Evolutionary conservation across 2,888 invertebrate genomes (phyloP), one percentile per base, ranked within the genome.

Genomic region (Pollenia griseotomentosa): DNA sequence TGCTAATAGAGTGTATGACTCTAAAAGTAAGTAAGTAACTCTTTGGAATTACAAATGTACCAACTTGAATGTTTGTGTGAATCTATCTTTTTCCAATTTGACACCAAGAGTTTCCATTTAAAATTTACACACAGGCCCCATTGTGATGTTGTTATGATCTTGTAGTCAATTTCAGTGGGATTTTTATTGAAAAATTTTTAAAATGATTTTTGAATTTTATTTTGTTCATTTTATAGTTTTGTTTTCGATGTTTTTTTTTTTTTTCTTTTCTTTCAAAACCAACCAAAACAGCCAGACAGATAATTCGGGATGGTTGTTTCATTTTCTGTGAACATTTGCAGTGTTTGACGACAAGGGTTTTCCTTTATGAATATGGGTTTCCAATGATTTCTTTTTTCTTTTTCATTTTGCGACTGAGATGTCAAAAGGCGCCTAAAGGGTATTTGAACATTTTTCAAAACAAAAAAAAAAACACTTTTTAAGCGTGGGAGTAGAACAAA

Each of bases 391-490:
- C 57, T 82, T 51, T 75, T 65, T 8, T 7, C 9, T 57, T 42
- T 70, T 7, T 71, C 23, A 53, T 53, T 53, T 63, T 71, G 61
- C 19, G 77, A 77, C 83, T 82, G 19, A 48, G 81, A 82, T 84
- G 84, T 84, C 84, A 87, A 87, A 86, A 87, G 84, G 87, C 87
- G 87, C 84, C 87, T 84, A 74, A 82, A 87, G 87, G 83, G 87
- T 87, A 74, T 87, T 86, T 75, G 86, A 78, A 68, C 42, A 66
- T 42, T 66, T 79, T 70, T 73, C 65, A 42, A 55, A 16, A 46
- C 12, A 33, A 23, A 66, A 33, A 48, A 9, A 77, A 44, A 65
- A 40, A 40, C 11, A 19, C 59, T 0, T 7, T 0, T 14, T n/a
- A 51, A 85, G 61, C 84, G 84, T 85, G 84, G 84, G 84, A 80